Percentiles rank a stretch among this genome's conserved stretches.
phyloP scores from a whole-genome alignment of 2,888 invertebrate species.

The Epinotia demarniana region DNA sequence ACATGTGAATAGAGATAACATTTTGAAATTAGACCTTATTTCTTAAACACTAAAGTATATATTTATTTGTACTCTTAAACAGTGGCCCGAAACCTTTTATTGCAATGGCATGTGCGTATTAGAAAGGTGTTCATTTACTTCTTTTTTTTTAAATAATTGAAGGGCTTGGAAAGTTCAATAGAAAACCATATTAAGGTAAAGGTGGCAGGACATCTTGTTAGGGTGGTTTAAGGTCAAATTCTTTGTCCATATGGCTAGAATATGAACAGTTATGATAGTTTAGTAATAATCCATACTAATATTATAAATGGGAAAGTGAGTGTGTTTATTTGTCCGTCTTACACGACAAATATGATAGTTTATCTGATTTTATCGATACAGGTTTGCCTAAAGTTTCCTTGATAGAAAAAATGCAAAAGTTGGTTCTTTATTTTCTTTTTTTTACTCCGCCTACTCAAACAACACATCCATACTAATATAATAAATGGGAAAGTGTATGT shows the following conservation, averaged over 20 bases:
- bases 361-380: too few relatives aligned
- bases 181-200: slow-evolving; percentile 42
- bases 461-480: too few relatives aligned
- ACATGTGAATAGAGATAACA: slow-evolving; percentile 31
- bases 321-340: too few relatives aligned
- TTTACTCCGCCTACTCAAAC: too few relatives aligned
- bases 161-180: slow-evolving; percentile 49
- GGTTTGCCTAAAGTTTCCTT: too few relatives aligned
- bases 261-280: slow-evolving; percentile 22
- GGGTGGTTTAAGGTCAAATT: slow-evolving; percentile 29
- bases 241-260: slow-evolving; percentile 21
- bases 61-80: not conserved
- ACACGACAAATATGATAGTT: too few relatives aligned
- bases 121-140: slow-evolving; percentile 47
- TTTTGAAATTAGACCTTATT: slow-evolving; percentile 11
- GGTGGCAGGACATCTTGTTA: slow-evolving; percentile 41
- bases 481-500: too few relatives aligned
- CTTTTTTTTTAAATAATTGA: slow-evolving; percentile 48
- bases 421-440: too few relatives aligned
- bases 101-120: slow-evolving; percentile 44
- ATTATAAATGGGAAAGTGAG: too few relatives aligned
- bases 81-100: slow-evolving; percentile 37
- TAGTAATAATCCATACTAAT: too few relatives aligned
- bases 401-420: too few relatives aligned
- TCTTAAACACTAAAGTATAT: fast-evolving